Evolutionary conservation across 2,888 invertebrate species (phyloP).

Genomic region (Dryadula phaetusa): DNA sequence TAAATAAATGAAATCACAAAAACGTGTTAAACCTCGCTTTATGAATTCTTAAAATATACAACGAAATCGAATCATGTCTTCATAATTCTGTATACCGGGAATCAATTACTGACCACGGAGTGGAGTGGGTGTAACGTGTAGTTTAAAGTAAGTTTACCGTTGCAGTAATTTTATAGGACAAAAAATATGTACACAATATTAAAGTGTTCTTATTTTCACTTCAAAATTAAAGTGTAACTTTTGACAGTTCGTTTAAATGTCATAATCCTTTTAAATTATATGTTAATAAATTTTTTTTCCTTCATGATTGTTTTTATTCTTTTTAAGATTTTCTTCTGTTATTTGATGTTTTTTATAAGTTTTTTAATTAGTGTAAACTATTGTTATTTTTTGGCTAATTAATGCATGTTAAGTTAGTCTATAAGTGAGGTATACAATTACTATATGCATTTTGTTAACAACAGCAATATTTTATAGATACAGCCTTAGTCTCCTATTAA

Average conservation of each 20-base stretch:
- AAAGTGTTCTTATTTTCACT: neutral
- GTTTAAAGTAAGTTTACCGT: slow-evolving; percentile 34
- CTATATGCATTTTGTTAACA: too few species aligned
- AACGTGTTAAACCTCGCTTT: slow-evolving; percentile 19
- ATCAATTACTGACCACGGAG: slow-evolving; percentile 29
- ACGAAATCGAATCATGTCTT: slow-evolving; percentile 32
- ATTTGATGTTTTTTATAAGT: too few species aligned
- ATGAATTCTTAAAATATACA: slow-evolving; percentile 28
- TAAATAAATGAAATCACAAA: slow-evolving; percentile 13
- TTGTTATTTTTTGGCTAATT: too few species aligned
- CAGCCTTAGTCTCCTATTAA: too few species aligned
- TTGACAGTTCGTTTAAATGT: slow-evolving; percentile 5
- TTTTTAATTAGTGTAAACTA: too few species aligned
- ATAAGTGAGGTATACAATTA: too few species aligned
- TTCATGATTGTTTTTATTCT: too few species aligned
- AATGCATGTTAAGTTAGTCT: too few species aligned
- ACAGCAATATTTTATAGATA: too few species aligned
- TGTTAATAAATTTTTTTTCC: too few species aligned
- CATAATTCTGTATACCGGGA: slow-evolving; percentile 30
- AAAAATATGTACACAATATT: slow-evolving; percentile 5
- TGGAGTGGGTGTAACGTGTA: slow-evolving; percentile 24
- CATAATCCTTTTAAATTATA: neutral
- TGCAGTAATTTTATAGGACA: slow-evolving; percentile 21
- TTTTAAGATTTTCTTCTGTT: too few species aligned
- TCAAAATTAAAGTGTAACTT: slow-evolving; percentile 1